These are phyloP conservation scores for Nannospalax galili DNA, from an alignment of 2,113 vertebrate species.

Conservation along the genomic window DNA sequence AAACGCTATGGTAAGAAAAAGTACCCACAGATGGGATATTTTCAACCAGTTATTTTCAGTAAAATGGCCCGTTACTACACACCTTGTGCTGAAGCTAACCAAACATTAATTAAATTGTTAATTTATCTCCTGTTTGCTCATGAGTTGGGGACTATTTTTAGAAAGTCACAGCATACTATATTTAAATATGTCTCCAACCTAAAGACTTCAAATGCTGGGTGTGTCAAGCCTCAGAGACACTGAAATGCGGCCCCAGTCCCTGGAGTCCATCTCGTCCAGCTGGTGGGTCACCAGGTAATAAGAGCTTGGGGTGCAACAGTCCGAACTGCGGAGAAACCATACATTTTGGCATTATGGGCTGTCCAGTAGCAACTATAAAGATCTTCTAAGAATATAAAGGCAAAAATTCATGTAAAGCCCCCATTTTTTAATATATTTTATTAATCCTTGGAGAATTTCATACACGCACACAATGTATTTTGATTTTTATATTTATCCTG, in stretches of 20 bases:
- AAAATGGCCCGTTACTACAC: slow-evolving; percentile 10
- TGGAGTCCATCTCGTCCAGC: too few relatives aligned
- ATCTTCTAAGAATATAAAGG: slow-evolving; percentile 70
- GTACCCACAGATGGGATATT: slow-evolving; percentile 29
- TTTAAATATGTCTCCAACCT: slow-evolving; percentile 42
- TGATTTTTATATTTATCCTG: too few relatives aligned
- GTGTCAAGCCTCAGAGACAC: background rate
- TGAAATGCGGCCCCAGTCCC: too few relatives aligned
- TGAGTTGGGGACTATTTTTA: slow-evolving; percentile 13
- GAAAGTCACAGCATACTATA: slow-evolving; percentile 12
- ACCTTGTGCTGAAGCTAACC: slow-evolving; percentile 1
- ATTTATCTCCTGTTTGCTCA: slow-evolving; percentile 53
- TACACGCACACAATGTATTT: too few relatives aligned
- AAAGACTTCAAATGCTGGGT: background rate
- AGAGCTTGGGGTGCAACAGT: background rate
- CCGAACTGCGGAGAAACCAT: slow-evolving; percentile 16
- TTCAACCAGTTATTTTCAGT: slow-evolving; percentile 53
- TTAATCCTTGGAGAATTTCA: too few relatives aligned
- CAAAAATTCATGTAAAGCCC: slow-evolving; percentile 49
- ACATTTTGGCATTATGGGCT: slow-evolving; percentile 48
- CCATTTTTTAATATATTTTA: slow-evolving; percentile 23
- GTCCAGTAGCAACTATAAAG: slow-evolving; percentile 58
- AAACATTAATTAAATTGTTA: slow-evolving; percentile 50
- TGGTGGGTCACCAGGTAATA: background rate
- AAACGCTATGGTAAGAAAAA: slow-evolving; percentile 30